Evolutionary conservation across 2,888 invertebrate genomes (phyloP).

Genomic region (Lysandra bellargus): DNA sequence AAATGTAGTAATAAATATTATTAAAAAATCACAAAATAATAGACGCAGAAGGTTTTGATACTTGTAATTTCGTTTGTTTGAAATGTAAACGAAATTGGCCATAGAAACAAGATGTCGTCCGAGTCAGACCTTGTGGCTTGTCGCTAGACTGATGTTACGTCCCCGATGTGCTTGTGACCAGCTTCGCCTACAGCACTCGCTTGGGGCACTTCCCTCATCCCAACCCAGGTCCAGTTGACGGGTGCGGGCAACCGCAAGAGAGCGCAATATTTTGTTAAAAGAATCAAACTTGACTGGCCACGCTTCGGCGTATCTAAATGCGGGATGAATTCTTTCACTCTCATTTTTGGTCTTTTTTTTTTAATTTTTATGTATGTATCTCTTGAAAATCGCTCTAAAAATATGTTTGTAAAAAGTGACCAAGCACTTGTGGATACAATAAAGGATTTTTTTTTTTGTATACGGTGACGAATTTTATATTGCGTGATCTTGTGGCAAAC

Average conservation of each 20-base stretch:
- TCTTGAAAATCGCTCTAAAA: not conserved
- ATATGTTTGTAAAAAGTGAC: not conserved
- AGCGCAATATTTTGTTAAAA: not conserved
- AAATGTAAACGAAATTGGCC: constrained; percentile 39
- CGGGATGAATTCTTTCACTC: not conserved
- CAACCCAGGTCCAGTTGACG: constrained; percentile 17
- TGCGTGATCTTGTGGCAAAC: constrained; percentile 14
- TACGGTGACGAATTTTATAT: not conserved
- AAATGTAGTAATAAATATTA: too few relatives aligned
- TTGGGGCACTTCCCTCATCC: constrained; percentile 34
- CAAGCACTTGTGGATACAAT: not conserved
- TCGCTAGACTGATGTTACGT: constrained; percentile 45
- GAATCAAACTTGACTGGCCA: not conserved
- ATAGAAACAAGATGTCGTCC: constrained; percentile 41
- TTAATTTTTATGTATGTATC: not conserved
- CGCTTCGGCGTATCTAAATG: too few relatives aligned
- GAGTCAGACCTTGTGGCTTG: constrained; percentile 46
- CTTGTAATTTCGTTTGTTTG: not conserved
- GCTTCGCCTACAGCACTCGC: constrained; percentile 40
- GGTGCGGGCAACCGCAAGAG: constrained; percentile 2
- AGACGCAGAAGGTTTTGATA: not conserved
- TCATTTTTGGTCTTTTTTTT: not conserved
- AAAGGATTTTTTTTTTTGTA: not conserved
- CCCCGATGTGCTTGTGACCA: constrained; percentile 44
- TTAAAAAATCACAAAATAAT: not conserved